phyloP scores from a whole-genome alignment of 2,888 invertebrate species.

The Drosophila nigricruria region DNA sequence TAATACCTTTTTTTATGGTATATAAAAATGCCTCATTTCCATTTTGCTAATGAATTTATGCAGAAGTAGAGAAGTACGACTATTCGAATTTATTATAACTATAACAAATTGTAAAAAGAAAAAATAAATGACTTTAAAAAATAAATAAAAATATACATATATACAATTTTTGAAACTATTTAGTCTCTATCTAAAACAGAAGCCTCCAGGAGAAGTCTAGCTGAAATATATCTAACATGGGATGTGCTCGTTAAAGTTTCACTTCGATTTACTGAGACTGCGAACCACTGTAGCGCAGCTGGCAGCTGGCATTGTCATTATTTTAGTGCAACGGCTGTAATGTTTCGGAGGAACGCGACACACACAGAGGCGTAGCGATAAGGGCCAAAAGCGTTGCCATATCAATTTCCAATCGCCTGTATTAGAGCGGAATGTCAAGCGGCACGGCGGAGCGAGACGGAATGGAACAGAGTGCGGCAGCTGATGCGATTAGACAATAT shows the following conservation, averaged over 20 bases:
- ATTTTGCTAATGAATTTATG: no score
- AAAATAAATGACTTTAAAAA: no score
- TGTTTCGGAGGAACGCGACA: slow-evolving; percentile 62
- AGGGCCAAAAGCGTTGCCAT: slow-evolving; percentile 65
- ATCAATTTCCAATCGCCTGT: slow-evolving; percentile 72
- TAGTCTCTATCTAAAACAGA: not conserved
- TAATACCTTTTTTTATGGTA: no score
- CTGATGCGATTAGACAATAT: slow-evolving; percentile 45
- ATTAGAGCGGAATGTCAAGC: slow-evolving; percentile 44
- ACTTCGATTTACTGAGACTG: not conserved
- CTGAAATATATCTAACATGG: not conserved
- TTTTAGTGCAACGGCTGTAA: slow-evolving; percentile 62
- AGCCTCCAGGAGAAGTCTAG: no score
- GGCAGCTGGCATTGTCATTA: slow-evolving; percentile 66
- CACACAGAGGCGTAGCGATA: slow-evolving; percentile 43
- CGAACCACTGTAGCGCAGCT: slow-evolving; percentile 45
- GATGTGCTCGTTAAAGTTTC: not conserved
- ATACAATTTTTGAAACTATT: no score
- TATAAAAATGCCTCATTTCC: no score
- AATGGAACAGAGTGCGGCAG: slow-evolving; percentile 10
- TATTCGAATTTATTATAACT: no score
- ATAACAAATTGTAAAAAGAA: no score
- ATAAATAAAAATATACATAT: no score
- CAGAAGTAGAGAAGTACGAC: no score
- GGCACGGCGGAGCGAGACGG: slow-evolving; percentile 26